Percentiles rank a stretch among this genome's conserved stretches.
These are phyloP conservation scores for Netelia virgata DNA, from an alignment of 2,888 invertebrate genomes.

Conservation along the genomic window DNA sequence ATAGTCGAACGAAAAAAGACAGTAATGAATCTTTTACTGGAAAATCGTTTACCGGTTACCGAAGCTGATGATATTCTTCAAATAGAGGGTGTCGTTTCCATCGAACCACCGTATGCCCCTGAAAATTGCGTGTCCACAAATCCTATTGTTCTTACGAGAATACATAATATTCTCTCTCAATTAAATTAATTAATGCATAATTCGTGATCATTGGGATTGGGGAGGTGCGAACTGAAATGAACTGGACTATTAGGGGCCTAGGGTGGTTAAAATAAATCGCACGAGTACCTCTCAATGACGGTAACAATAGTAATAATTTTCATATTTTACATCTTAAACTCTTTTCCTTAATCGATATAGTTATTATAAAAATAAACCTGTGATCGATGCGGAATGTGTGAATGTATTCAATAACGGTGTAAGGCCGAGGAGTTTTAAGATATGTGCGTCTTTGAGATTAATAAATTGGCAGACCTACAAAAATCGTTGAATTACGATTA, in stretches of 20 bases:
- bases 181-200: neutral
- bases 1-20: conserved; percentile 73
- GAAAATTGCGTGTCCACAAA: conserved; percentile 80
- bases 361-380: conserved; percentile 78
- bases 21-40: conserved; percentile 74
- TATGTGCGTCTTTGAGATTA: conserved; percentile 48
- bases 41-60: conserved; percentile 80
- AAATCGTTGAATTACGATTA: neutral
- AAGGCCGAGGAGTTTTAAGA: conserved; percentile 58
- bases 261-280: conserved; percentile 16
- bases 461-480: neutral
- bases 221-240: neutral
- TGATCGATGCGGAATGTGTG: conserved; percentile 72
- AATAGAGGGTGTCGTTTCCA: conserved; percentile 78
- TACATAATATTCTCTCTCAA: conserved; percentile 76
- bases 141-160: conserved; percentile 79
- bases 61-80: conserved; percentile 78
- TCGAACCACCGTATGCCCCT: conserved; percentile 81
- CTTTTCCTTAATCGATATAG: conserved; percentile 61
- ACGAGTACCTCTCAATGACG: conserved; percentile 37
- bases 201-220: neutral
- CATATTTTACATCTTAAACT: conserved; percentile 71
- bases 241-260: no score
- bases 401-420: conserved; percentile 46
- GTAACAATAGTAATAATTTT: conserved; percentile 68